A percentile compares a stretch with the other conserved stretches of the same genome.
phyloP scores from a whole-genome alignment of 2,797 vertebrate genomes.

The Tamandua tetradactyla region DNA sequence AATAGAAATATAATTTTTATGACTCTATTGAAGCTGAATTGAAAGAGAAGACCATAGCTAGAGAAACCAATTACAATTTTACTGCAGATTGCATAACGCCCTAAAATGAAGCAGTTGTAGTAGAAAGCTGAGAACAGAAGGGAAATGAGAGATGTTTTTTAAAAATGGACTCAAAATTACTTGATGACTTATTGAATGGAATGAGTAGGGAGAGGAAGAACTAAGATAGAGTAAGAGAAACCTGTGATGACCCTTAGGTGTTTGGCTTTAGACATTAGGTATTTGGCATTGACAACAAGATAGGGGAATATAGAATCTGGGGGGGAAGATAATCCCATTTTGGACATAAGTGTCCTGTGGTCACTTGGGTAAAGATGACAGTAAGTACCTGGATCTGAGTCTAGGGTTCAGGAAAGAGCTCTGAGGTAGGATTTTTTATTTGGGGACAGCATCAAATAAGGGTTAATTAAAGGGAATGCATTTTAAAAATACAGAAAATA shows the following conservation, averaged over 20 bases:
- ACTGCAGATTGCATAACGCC: not conserved
- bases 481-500: constrained; percentile 5
- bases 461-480: not conserved
- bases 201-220: not conserved
- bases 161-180: not conserved
- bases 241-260: not conserved
- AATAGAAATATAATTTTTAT: constrained; percentile 28
- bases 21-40: not conserved
- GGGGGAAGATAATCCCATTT: not conserved
- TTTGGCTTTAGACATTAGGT: not conserved
- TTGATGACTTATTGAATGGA: not conserved
- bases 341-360: not conserved
- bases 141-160: not conserved
- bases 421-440: not conserved
- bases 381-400: not conserved
- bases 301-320: not conserved
- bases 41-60: not conserved
- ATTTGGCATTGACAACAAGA: not conserved
- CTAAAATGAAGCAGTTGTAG: not conserved
- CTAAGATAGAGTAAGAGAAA: not conserved
- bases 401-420: not conserved
- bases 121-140: not conserved
- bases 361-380: not conserved
- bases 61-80: not conserved
- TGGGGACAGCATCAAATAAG: not conserved